Conservation (phyloP, 30 jellyfish, hydroid and myxozoan species). For the Mastigias papua region DNA sequence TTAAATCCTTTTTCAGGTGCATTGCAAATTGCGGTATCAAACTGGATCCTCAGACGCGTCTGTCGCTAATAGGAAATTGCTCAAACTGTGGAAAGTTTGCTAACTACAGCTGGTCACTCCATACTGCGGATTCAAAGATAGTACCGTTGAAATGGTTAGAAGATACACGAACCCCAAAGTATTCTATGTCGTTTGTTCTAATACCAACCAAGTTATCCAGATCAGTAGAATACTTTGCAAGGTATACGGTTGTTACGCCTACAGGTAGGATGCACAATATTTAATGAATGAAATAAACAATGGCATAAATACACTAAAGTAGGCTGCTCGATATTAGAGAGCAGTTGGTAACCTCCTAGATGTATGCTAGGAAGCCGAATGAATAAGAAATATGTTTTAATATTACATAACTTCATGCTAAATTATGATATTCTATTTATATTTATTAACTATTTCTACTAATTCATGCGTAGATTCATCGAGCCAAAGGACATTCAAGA, state of each 20-base stretch:
- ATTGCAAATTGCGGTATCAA: constrained; percentile 40
- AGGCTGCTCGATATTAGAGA: too few relatives aligned
- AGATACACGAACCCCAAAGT: constrained; percentile 40
- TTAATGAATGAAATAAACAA: too few relatives aligned
- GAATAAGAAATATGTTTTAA: too few relatives aligned
- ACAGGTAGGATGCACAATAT: constrained; percentile 16
- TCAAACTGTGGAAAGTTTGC: constrained; percentile 22
- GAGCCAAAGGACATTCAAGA: too few relatives aligned
- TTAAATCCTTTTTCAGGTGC: constrained; percentile 19
- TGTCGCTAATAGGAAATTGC: constrained; percentile 45
- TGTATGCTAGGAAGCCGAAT: too few relatives aligned
- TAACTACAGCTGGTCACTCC: constrained; percentile 31
- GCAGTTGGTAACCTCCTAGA: too few relatives aligned
- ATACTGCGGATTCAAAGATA: background rate
- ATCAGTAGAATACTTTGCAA: constrained; percentile 29
- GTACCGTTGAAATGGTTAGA: constrained; percentile 37
- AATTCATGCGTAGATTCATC: too few relatives aligned
- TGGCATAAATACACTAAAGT: too few relatives aligned
- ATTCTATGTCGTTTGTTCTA: constrained; percentile 47
- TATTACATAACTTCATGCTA: too few relatives aligned
- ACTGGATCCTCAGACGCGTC: constrained; percentile 58
- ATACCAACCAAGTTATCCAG: constrained; percentile 13
- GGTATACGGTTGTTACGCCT: constrained; percentile 36
- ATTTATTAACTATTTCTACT: too few relatives aligned
- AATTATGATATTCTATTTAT: too few relatives aligned